Percentiles rank a stretch among this genome's conserved stretches.
Conservation (phyloP, 2,113 vertebrate species). For the Pedionomus torquatus region DNA sequence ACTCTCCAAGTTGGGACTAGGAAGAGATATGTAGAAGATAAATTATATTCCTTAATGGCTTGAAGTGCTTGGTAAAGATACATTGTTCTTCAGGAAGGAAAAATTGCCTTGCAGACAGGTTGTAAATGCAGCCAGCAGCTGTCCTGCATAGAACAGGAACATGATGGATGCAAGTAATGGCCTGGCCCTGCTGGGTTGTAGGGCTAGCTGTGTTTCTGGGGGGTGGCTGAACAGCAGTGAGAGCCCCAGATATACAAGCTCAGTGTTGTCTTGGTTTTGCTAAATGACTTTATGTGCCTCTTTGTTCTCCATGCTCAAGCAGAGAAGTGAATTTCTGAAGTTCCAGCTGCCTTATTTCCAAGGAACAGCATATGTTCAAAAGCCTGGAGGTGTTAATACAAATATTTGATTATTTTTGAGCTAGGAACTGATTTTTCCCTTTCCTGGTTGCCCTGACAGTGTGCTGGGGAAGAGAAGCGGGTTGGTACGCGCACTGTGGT, state of each 20-base stretch:
- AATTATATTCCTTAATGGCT: background rate
- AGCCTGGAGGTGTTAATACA: background rate
- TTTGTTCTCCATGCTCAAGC: rapidly evolving
- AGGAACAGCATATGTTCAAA: rapidly evolving
- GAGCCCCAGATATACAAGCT: too few species aligned
- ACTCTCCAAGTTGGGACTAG: background rate
- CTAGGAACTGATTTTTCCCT: background rate
- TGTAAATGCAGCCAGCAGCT: background rate
- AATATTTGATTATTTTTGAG: rapidly evolving
- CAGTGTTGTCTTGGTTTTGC: rapidly evolving
- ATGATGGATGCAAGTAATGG: rapidly evolving
- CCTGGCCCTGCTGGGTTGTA: background rate
- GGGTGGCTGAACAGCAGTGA: background rate
- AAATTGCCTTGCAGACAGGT: background rate
- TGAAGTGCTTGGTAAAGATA: background rate
- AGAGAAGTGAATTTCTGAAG: background rate
- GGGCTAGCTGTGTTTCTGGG: background rate
- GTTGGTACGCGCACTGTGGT: constrained; percentile 90
- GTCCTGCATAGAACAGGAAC: rapidly evolving
- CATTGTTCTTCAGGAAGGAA: background rate
- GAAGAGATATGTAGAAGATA: background rate
- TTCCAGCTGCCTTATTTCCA: background rate
- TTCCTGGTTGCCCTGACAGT: constrained; percentile 69
- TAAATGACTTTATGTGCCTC: background rate
- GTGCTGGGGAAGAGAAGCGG: constrained; percentile 89